A percentile compares a stretch with the other conserved stretches of the same genome.
phyloP scores from a whole-genome alignment of 2,797 vertebrate species.

The Channa striata region DNA sequence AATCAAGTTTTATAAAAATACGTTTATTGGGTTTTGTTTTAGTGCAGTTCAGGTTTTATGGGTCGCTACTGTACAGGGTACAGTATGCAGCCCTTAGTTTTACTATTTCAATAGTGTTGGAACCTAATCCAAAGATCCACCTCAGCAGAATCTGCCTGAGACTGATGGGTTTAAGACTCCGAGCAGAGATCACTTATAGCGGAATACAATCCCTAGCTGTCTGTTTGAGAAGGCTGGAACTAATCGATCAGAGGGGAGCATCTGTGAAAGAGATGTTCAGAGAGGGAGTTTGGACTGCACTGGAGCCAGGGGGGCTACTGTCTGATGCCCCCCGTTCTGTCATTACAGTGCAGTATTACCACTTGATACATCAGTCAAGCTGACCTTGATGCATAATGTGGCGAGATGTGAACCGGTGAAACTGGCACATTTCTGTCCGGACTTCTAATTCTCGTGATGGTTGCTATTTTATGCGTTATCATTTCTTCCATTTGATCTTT shows the following conservation, averaged over 20 bases:
- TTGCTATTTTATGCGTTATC: constrained; percentile 40
- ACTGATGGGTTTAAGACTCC: constrained; percentile 66
- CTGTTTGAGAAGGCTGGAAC: constrained; percentile 83
- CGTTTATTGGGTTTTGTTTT: constrained; percentile 10
- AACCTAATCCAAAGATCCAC: constrained; percentile 75
- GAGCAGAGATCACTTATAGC: constrained; percentile 80
- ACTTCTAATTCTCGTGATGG: constrained; percentile 66
- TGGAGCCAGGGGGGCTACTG: constrained; percentile 82
- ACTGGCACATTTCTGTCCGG: constrained; percentile 33
- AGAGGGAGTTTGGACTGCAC: constrained; percentile 69
- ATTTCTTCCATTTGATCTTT: constrained; percentile 54
- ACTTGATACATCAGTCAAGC: constrained; percentile 51
- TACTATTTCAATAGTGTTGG: constrained; percentile 78
- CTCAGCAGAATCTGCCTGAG: constrained; percentile 68
- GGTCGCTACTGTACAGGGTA: constrained; percentile 53
- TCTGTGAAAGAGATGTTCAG: constrained; percentile 84
- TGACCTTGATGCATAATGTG: constrained; percentile 65
- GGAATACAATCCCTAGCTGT: constrained; percentile 84
- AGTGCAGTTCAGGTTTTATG: constrained; percentile 21
- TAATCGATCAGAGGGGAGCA: constrained; percentile 83
- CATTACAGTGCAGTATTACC: constrained; percentile 64
- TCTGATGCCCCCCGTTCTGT: constrained; percentile 74
- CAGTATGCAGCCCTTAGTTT: constrained; percentile 57
- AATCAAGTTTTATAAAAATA: constrained; percentile 14
- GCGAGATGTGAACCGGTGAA: constrained; percentile 36